phyloP scores from a whole-genome alignment of 2,797 vertebrate species.

The Triplophysa yarkandensis region DNA sequence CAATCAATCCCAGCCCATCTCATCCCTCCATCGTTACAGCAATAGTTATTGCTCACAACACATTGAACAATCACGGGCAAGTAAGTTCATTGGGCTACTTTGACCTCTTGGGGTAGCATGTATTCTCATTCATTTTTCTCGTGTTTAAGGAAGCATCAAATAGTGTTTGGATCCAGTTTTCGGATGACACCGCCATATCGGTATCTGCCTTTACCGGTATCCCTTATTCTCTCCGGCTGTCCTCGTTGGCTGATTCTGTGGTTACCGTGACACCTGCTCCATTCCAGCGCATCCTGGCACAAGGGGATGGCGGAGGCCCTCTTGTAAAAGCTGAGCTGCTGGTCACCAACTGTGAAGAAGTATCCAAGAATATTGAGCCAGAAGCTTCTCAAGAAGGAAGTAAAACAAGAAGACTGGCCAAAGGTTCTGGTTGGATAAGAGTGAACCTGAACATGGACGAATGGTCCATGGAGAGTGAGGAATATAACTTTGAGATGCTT shows the following conservation, averaged over 20 bases:
- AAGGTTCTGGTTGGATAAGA: conserved; percentile 76
- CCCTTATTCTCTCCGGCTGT: conserved; percentile 65
- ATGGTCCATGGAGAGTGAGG: conserved; percentile 58
- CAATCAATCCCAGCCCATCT: conserved; percentile 60
- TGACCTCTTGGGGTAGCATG: background rate
- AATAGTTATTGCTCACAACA: conserved; percentile 73
- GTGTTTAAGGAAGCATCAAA: conserved; percentile 70
- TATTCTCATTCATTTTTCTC: background rate
- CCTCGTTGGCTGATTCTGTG: conserved; percentile 73
- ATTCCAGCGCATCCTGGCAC: conserved; percentile 67
- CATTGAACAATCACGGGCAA: conserved; percentile 69
- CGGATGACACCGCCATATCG: conserved; percentile 69
- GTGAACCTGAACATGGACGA: conserved; percentile 70
- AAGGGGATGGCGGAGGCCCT: conserved; percentile 75
- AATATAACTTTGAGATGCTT: conserved; percentile 60
- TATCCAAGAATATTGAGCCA: conserved; percentile 60
- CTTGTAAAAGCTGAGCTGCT: conserved; percentile 72
- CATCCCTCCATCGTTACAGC: conserved; percentile 69
- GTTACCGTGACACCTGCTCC: conserved; percentile 63
- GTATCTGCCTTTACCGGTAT: conserved; percentile 67
- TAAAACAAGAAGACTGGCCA: conserved; percentile 61
- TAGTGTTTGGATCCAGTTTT: conserved; percentile 77
- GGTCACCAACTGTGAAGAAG: conserved; percentile 64
- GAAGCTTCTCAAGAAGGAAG: conserved; percentile 11
- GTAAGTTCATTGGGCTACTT: conserved; percentile 54